These are phyloP conservation scores for Holcopasites calliopsidis DNA, from an alignment of 1,140 invertebrate genomes.

Conservation along the genomic window DNA sequence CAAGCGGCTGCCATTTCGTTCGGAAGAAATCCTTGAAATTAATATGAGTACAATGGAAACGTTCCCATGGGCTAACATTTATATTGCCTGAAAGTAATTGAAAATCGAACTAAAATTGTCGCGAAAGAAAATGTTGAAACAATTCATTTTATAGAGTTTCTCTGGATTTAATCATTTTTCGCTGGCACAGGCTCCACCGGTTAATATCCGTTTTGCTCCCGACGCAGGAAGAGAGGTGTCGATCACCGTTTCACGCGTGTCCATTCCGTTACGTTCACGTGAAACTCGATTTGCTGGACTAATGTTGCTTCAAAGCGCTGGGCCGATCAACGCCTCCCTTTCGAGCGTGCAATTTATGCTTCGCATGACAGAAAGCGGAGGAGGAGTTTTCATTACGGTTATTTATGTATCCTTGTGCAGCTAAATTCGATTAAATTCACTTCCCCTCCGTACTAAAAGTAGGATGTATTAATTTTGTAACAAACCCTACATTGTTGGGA, in stretches of 20 bases:
- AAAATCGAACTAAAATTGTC: too few species aligned
- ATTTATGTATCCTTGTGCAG: conserved; percentile 11
- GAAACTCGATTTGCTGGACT: conserved; percentile 48
- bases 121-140: too few species aligned
- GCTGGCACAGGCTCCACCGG: too few species aligned
- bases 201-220: conserved; percentile 24
- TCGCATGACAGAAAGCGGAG: conserved; percentile 18
- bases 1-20: neutral
- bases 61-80: too few species aligned
- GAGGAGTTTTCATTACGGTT: conserved; percentile 19
- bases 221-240: conserved; percentile 45
- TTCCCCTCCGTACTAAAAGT: neutral
- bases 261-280: conserved; percentile 46
- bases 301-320: conserved; percentile 52
- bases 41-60: neutral
- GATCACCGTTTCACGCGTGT: conserved; percentile 39
- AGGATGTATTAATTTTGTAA: neutral
- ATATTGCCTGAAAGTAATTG: too few species aligned
- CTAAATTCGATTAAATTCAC: conserved; percentile 15
- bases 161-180: too few species aligned
- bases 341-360: conserved; percentile 17
- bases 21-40: conserved; percentile 7
- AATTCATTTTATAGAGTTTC: too few species aligned
- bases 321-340: conserved; percentile 38
- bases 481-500: neutral